phyloP scores from a whole-genome alignment of 2,113 vertebrate species.

The Alouatta palliata region DNA sequence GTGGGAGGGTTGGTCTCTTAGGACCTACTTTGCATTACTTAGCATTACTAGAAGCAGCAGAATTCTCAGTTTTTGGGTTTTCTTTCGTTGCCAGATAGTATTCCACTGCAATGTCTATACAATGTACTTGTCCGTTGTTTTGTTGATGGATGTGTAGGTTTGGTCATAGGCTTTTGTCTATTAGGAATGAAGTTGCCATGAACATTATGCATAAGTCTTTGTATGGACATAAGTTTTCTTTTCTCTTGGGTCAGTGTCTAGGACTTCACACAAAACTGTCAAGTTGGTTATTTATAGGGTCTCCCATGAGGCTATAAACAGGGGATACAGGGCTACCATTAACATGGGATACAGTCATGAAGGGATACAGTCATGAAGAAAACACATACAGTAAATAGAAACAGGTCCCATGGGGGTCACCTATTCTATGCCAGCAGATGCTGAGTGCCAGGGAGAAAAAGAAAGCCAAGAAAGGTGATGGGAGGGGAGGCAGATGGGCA shows the following conservation, averaged over 20 bases:
- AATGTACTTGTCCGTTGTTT: neutral
- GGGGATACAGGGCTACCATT: too few species aligned
- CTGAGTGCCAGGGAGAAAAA: neutral
- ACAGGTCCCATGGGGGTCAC: fast-evolving
- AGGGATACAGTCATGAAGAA: neutral
- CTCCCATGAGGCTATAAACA: neutral
- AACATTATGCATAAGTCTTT: neutral
- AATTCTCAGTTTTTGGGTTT: neutral
- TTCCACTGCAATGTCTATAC: fast-evolving
- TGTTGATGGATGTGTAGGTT: neutral
- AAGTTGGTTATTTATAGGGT: neutral
- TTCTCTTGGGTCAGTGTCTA: neutral
- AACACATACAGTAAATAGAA: neutral
- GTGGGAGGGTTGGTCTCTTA: too few species aligned
- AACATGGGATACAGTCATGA: neutral
- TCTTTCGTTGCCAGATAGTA: neutral
- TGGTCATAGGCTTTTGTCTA: neutral
- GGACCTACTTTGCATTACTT: too few species aligned
- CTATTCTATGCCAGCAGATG: neutral
- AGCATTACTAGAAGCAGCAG: neutral
- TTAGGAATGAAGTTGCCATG: neutral
- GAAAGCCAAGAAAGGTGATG: fast-evolving
- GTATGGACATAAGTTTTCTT: too few species aligned
- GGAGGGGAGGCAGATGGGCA: neutral
- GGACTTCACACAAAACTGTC: neutral